phyloP scores from a whole-genome alignment of 92 coral and sea anemone species.

The Epizoanthus rinbou region DNA sequence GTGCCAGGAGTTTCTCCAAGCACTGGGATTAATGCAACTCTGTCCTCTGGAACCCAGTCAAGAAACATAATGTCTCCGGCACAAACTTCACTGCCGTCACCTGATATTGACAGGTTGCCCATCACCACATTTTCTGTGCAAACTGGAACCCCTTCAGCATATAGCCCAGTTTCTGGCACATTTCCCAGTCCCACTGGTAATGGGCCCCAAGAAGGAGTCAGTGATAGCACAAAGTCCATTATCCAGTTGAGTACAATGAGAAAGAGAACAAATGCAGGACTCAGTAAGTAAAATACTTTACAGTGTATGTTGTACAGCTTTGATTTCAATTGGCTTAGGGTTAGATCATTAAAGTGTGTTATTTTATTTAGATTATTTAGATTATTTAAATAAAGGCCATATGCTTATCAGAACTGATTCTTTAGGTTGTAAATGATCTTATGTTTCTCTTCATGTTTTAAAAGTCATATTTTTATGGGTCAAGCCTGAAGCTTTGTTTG shows the following conservation, averaged over 20 bases:
- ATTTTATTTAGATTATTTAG: too few relatives aligned
- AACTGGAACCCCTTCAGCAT: background rate
- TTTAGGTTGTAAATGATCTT: too few relatives aligned
- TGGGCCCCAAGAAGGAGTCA: constrained; percentile 9
- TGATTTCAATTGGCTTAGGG: too few relatives aligned
- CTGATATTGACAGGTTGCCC: too few relatives aligned
- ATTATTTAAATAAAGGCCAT: too few relatives aligned
- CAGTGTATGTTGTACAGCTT: background rate
- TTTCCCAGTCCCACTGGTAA: constrained; percentile 5
- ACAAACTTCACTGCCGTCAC: too few relatives aligned
- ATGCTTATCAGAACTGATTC: too few relatives aligned
- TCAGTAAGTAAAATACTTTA: constrained; percentile 50
- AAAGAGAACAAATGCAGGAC: constrained; percentile 85
- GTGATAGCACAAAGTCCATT: constrained; percentile 79
- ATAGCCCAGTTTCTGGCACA: background rate
- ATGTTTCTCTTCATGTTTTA: too few relatives aligned
- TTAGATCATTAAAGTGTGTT: too few relatives aligned
- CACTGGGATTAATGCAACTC: background rate
- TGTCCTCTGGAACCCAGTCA: background rate
- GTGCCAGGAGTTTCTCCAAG: background rate
- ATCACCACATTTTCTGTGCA: background rate
- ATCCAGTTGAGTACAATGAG: constrained; percentile 87
- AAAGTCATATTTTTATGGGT: too few relatives aligned
- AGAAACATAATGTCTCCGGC: too few relatives aligned
- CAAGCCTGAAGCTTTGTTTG: too few relatives aligned